Evolutionary conservation across 37 sponge, comb jelly and placozoan genomes (phyloP).

Genomic region (Eunapius fragilis): DNA sequence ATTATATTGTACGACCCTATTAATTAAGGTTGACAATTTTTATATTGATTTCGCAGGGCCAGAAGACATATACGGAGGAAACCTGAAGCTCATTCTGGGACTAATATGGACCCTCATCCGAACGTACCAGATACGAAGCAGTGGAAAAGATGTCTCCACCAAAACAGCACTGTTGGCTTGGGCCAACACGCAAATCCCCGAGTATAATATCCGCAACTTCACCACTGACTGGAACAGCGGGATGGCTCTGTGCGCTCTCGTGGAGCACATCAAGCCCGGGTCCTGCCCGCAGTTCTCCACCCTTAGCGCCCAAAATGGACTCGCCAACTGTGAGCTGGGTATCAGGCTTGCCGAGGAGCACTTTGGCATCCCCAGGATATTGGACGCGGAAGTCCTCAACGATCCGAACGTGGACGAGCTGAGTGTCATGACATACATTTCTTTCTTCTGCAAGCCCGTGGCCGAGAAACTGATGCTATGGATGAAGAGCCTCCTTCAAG

Average conservation of each 20-base stretch:
- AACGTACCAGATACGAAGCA: slow-evolving; percentile 84
- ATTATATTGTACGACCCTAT: no score
- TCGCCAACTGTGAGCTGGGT: slow-evolving; percentile 79
- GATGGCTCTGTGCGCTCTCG: slow-evolving; percentile 77
- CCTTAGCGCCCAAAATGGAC: slow-evolving; percentile 53
- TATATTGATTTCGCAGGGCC: slow-evolving; percentile 54
- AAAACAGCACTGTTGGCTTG: slow-evolving; percentile 89
- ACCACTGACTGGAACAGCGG: slow-evolving; percentile 94
- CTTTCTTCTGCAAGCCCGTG: slow-evolving; percentile 77
- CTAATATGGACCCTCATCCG: slow-evolving; percentile 95
- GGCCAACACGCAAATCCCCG: slow-evolving; percentile 81
- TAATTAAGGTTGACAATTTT: no score
- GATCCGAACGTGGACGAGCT: slow-evolving; percentile 80
- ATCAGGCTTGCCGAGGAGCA: slow-evolving; percentile 80
- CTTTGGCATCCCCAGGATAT: slow-evolving; percentile 67
- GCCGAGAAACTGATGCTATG: slow-evolving; percentile 72
- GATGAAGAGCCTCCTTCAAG: slow-evolving; percentile 71
- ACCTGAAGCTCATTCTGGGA: slow-evolving; percentile 90
- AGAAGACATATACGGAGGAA: slow-evolving; percentile 85
- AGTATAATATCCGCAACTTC: slow-evolving; percentile 77
- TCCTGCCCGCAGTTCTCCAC: slow-evolving; percentile 75
- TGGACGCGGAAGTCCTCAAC: slow-evolving; percentile 73
- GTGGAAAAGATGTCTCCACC: slow-evolving; percentile 67
- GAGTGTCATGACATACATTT: slow-evolving; percentile 93
- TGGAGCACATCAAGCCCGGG: slow-evolving; percentile 82